phyloP scores from a whole-genome alignment of 2,113 vertebrate genomes.

The Entomyzon cyanotis region DNA sequence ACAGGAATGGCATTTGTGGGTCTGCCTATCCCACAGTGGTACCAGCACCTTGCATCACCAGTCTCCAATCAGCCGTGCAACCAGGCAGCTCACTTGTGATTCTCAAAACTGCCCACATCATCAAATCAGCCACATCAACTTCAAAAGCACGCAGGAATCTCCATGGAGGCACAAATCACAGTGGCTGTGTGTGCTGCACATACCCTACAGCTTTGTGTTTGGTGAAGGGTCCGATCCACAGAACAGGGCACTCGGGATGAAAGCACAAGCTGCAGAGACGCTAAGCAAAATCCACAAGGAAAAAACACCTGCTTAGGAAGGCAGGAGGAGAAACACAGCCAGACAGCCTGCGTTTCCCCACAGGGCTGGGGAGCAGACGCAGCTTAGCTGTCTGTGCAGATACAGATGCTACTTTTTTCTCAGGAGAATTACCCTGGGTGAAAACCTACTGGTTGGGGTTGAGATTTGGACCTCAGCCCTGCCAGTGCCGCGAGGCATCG shows the following conservation, averaged over 20 bases:
- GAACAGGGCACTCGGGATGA: not conserved
- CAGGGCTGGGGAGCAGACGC: not conserved
- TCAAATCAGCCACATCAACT: not conserved
- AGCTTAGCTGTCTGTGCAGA: not conserved
- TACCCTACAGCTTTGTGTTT: not conserved
- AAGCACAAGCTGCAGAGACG: not conserved
- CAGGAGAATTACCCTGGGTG: not conserved
- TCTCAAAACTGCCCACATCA: not conserved
- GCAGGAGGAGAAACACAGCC: not conserved
- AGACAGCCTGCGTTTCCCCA: not conserved
- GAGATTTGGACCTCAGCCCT: constrained; percentile 25
- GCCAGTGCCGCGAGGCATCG: not conserved
- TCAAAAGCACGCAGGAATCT: not conserved
- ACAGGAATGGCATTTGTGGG: not conserved
- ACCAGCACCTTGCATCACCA: not conserved
- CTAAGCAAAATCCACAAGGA: not conserved
- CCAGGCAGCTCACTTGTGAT: not conserved
- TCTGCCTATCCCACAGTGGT: not conserved
- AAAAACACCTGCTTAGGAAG: constrained; percentile 7
- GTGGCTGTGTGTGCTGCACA: rapidly evolving
- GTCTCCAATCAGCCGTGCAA: not conserved
- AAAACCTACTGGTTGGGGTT: not conserved
- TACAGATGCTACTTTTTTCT: constrained; percentile 41
- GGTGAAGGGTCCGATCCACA: not conserved
- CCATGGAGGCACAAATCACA: not conserved